Base-by-base conservation (phyloP, 2,888 invertebrate genomes). In the Dione juno region DNA sequence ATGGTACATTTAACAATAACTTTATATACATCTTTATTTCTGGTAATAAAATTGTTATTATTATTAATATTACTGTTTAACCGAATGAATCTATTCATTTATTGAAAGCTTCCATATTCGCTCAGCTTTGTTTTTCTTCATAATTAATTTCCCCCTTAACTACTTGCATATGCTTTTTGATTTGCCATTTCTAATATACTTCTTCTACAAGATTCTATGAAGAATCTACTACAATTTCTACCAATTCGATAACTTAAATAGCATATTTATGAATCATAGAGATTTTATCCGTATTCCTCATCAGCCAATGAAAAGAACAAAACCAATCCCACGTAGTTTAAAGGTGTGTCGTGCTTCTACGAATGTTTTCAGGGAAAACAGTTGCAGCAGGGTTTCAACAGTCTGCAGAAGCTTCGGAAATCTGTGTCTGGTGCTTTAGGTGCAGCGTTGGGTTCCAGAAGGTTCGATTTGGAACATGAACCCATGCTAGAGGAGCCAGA, bases 401-500 rank as follows among this genome's bases (percentile, higher is more conserved):
- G 95, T 73, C 86, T 96, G 7, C 95, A 96, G 82, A 96, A 96
- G 84, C 88, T 97, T 11, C 94, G 95, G 78, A 94, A 95, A 75
- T 96, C 96, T 0, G 95, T 96, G 0, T 95, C 96, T 0, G 96
- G 95, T 0, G 95, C 94, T 14, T 80, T 94, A 21, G 93, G 92
- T 3, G 90, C 90, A 0, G 94, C 93, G 0, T 79, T 94, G 8
- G 94, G 94, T 1, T 89, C 94, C 8, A 87, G 92, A 72, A 86
- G 90, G 67, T 89, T 93, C 71, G 94, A 94, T 52, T 69, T 90
- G 45, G 94, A 94, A 64, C 94, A 94, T 72, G 93, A 92, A 76
- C 89, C 90, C 0, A 92, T 91, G 86, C 78, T 91, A n/a, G 90
- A 93, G 70, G 92, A 92, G 74, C 88, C 88, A 0, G 92, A 92